These are phyloP conservation scores for Hymenopus coronatus DNA, from an alignment of 2,888 invertebrate genomes.

Conservation along the genomic window DNA sequence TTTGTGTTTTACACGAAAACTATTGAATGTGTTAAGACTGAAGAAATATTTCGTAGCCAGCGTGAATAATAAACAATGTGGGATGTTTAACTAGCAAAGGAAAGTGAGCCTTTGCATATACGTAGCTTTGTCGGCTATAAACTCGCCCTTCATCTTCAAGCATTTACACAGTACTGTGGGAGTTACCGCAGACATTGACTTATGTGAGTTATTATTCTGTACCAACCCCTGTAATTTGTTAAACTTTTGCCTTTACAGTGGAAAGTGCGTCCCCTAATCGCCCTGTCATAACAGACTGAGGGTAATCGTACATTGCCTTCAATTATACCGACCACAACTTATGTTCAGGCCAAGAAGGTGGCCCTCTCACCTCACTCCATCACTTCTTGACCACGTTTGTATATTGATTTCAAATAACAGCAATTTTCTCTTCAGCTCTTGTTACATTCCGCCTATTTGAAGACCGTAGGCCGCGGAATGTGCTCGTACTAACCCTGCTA, in stretches of 20 bases:
- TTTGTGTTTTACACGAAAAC: too few relatives aligned
- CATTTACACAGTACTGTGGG: background rate
- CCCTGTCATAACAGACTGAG: background rate
- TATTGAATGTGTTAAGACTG: too few relatives aligned
- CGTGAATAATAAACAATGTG: too few relatives aligned
- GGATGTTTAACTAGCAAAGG: too few relatives aligned
- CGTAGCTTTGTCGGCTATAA: too few relatives aligned
- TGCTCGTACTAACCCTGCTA: background rate
- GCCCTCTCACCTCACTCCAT: too few relatives aligned
- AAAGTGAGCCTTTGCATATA: too few relatives aligned
- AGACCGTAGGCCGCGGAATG: background rate
- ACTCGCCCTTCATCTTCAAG: background rate
- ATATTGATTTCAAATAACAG: slow-evolving; percentile 18
- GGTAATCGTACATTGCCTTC: background rate
- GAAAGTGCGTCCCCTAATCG: too few relatives aligned
- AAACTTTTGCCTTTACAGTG: background rate
- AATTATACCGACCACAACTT: background rate
- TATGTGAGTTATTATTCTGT: slow-evolving; percentile 5
- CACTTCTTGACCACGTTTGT: background rate
- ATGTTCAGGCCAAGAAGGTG: background rate
- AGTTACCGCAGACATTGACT: slow-evolving; percentile 8
- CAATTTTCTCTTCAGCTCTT: slow-evolving; percentile 3
- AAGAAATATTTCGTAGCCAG: too few relatives aligned
- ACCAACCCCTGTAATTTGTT: slow-evolving; percentile 8
- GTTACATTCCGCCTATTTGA: background rate